Percentiles rank a stretch among this genome's conserved stretches.
Evolutionary conservation across 2,113 vertebrate species (phyloP).

Genomic region (Meles meles): DNA sequence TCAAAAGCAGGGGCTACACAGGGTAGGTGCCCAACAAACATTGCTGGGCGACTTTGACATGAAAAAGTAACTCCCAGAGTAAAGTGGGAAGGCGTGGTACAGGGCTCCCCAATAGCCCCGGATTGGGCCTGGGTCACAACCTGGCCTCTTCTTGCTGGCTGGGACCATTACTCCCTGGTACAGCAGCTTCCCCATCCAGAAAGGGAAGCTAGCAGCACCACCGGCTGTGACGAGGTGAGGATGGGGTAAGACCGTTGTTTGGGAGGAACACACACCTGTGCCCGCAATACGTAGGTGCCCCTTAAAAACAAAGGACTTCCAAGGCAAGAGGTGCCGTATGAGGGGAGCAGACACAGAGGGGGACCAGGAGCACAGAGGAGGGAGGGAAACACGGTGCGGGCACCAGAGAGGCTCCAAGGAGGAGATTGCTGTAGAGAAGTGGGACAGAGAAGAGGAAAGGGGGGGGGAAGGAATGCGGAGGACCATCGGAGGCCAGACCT

Average conservation of each 20-base stretch:
- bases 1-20: neutral
- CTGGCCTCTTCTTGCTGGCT: neutral
- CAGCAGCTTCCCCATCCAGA: neutral
- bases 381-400: neutral
- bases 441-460: neutral
- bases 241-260: neutral
- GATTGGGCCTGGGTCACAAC: neutral
- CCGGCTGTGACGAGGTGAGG: neutral
- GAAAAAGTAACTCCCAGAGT: neutral
- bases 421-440: neutral
- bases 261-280: neutral
- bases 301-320: neutral
- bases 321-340: neutral
- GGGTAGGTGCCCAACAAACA: neutral
- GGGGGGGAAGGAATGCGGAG: rapidly evolving
- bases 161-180: neutral
- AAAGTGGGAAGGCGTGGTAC: neutral
- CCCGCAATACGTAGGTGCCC: too few species aligned
- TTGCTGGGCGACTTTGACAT: neutral
- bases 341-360: neutral
- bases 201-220: neutral
- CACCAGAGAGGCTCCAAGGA: neutral
- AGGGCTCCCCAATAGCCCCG: neutral
- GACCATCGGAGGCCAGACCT: neutral
- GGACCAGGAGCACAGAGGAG: neutral